phyloP scores from a whole-genome alignment of 2,113 vertebrate species.

The Phoenicopterus ruber region DNA sequence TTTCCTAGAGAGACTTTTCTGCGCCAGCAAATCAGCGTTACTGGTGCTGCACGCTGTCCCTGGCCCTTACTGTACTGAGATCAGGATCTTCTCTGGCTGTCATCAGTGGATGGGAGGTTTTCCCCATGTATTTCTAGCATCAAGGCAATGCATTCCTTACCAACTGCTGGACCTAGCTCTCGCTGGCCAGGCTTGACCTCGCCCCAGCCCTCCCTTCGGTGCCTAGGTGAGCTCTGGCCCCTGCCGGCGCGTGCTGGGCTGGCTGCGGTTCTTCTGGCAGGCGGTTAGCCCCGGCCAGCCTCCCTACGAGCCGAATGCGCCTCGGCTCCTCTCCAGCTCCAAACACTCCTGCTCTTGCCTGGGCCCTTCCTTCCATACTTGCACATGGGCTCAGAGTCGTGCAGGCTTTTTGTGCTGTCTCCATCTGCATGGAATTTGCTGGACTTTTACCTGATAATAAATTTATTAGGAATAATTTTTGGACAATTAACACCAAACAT shows the following conservation, averaged over 20 bases:
- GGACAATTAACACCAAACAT: background rate
- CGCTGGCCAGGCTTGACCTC: background rate
- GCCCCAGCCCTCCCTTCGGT: background rate
- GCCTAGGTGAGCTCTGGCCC: background rate
- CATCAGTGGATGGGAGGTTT: background rate
- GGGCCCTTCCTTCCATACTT: background rate
- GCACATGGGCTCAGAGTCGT: background rate
- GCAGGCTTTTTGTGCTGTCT: background rate
- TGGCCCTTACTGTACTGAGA: background rate
- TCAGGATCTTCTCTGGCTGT: accelerated
- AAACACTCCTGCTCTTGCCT: background rate
- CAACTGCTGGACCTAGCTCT: background rate
- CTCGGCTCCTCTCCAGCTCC: background rate
- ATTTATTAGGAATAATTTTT: background rate
- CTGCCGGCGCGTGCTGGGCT: background rate
- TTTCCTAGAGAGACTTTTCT: background rate
- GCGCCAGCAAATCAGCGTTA: background rate
- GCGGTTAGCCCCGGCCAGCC: accelerated
- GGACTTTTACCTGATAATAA: background rate
- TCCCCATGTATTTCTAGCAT: background rate
- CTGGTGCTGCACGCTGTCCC: background rate
- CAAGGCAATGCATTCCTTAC: background rate
- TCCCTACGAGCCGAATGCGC: background rate
- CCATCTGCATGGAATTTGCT: background rate
- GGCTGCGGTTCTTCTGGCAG: background rate